These are phyloP conservation scores for Brachionus angularis DNA, from an alignment of 1,140 invertebrate genomes.

Conservation along the genomic window DNA sequence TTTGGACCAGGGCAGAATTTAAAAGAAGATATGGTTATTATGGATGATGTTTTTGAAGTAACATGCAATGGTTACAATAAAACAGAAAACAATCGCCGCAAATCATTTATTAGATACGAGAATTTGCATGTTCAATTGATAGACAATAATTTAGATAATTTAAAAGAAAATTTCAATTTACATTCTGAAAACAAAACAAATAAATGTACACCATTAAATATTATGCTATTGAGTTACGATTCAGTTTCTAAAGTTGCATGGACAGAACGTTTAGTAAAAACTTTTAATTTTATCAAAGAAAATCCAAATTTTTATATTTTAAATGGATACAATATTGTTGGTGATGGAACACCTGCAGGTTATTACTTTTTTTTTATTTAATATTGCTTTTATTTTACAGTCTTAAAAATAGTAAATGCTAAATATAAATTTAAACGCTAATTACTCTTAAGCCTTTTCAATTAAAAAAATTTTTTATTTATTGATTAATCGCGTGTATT, in stretches of 20 bases:
- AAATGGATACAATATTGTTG: conserved; percentile 75
- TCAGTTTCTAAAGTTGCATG: conserved; percentile 16
- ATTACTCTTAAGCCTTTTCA: too few species aligned
- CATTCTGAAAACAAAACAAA: not conserved
- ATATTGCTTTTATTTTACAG: not conserved
- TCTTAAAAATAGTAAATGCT: not conserved
- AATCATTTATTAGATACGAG: too few species aligned
- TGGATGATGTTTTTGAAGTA: conserved; percentile 32
- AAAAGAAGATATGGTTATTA: not conserved
- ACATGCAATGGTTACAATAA: not conserved
- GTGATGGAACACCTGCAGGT: conserved; percentile 76
- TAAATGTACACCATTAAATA: not conserved
- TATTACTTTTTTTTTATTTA: not conserved
- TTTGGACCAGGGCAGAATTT: not conserved
- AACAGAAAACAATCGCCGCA: not conserved
- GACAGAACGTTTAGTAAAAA: not conserved
- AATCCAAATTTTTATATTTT: not conserved
- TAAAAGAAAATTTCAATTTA: not conserved
- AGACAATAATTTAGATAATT: not conserved
- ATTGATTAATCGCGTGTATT: too few species aligned
- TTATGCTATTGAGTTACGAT: conserved; percentile 26
- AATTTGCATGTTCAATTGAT: conserved; percentile 24
- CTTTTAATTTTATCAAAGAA: not conserved
- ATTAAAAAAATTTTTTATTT: too few species aligned
- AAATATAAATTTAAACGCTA: too few species aligned